Base-by-base conservation (phyloP, 2,888 invertebrate species). In the Oeneis ivallda region DNA sequence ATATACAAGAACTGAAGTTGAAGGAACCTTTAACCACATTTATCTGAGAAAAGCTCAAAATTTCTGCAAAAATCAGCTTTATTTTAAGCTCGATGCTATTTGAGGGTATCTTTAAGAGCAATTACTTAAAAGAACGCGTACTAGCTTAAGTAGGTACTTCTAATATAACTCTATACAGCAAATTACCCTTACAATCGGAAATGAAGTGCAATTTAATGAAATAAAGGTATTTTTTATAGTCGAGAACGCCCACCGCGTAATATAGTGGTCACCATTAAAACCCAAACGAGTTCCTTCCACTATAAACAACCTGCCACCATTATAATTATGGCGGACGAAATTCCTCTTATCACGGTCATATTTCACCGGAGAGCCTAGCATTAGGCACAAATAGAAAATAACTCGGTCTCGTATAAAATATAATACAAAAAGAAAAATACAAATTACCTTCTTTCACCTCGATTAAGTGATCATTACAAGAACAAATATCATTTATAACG, bases 251-350 rank as follows among this genome's bases (percentile, higher is more conserved):
- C 82, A 75, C 78, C 68, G 75, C 72, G 84, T 88, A 89, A 89
- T 89, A 89, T 86, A 89, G 87, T 87, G 85, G 88, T 89, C 83
- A 88, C 82, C 87, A 87, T 87, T 86, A 87, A 88, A 79, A 85
- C 80, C 76, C 74, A 84, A 86, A 86, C 86, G 87, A 87, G 84
- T 85, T 82, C 80, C 78, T 83, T 68, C 81, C 79, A 80, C 84
- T 82, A 89, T 88, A 88, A 88, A 89, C 87, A 85, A 86, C 84
- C 78, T 69, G 74, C 75, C 76, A 77, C 84, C 78, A 85, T 88
- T 85, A 87, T 87, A 89, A 89, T 88, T 89, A 89, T 82, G 78
- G 81, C 82, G 80, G 83, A 87, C 85, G 81, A 87, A 87, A 87
- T 87, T 87, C 80, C 81, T 87, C 86, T 87, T 89, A 89, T 87